A percentile compares a stretch with the other conserved stretches of the same genome.
Evolutionary conservation across 2,888 invertebrate genomes (phyloP).

Genomic region (Magallana nippona): DNA sequence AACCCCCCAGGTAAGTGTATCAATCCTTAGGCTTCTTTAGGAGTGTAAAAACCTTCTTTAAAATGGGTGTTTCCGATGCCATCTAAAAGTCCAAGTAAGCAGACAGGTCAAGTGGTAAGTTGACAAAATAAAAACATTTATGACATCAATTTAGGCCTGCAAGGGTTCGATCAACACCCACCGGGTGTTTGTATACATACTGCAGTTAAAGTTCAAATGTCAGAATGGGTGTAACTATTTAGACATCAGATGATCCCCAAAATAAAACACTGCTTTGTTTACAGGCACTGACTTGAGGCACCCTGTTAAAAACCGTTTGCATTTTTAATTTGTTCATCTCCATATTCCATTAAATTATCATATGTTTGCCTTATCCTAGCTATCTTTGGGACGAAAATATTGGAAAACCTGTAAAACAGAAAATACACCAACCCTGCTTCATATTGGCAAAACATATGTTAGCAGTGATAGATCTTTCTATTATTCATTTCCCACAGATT

Average conservation of each 20-base stretch:
- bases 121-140: conserved; percentile 21
- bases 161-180: neutral
- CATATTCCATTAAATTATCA: neutral
- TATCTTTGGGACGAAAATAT: too few species aligned
- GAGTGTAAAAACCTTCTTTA: too few species aligned
- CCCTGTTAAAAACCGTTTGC: neutral
- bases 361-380: too few species aligned
- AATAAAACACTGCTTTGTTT: conserved; percentile 11
- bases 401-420: too few species aligned
- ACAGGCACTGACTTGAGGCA: neutral
- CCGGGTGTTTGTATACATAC: neutral
- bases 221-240: neutral
- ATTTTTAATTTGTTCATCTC: neutral
- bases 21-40: too few species aligned
- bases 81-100: neutral
- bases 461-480: too few species aligned
- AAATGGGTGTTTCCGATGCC: too few species aligned
- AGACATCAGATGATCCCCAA: neutral
- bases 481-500: too few species aligned
- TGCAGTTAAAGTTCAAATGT: neutral
- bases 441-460: too few species aligned
- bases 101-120: conserved; percentile 7
- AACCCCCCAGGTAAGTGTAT: too few species aligned
- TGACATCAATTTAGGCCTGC: conserved; percentile 12
- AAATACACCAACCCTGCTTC: too few species aligned